Evolutionary conservation across 2,113 vertebrate genomes (phyloP), one percentile per base, ranked within the genome.

Genomic region (Pelusios castaneus): DNA sequence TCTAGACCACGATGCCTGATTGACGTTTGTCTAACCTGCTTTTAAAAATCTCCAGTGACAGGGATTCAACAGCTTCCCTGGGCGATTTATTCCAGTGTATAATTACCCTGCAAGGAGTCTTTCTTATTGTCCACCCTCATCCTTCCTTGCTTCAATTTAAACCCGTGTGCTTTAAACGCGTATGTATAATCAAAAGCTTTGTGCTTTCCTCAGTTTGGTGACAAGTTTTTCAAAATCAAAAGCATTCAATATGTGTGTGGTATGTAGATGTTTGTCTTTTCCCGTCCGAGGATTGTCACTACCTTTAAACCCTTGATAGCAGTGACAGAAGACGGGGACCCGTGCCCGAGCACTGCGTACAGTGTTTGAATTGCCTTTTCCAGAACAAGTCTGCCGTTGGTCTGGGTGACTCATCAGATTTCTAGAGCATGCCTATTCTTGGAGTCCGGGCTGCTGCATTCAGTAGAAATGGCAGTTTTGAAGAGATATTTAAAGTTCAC

Each of bases 391-490:
- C 89, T 67, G 14, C 93, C 91, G 17, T 95, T 95, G 91, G 93
- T 95, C 92, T 77, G 90, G n/a, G 86, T 83, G 85, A 51, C 96
- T 95, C 93, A 80, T 84, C 94, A 73, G 0, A 91, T 96, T 93
- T 95, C 90, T 94, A 10, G 92, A 90, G 95, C 90, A n/a, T 96
- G 96, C 96, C 94, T 93, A 86, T 95, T 95, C 94, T 88, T 92
- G 88, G 96, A 73, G 89, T 80, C 9, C 19, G 52, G 87, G 89
- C 91, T 70, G 34, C n/a, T n/a, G 31, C 90, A 14, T 3, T 12
- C 80, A 73, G 70, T 56, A 63, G 1, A 85, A 93, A 95, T 49
- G 82, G 8, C 25, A 38, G 0, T 92, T 93, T 41, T 54, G 79
- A 88, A 76, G 87, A 9, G 3, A 0, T 38, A 58, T 82, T 63